Conservation (phyloP, 2,888 invertebrate genomes). For the Eupithecia centaureata region DNA sequence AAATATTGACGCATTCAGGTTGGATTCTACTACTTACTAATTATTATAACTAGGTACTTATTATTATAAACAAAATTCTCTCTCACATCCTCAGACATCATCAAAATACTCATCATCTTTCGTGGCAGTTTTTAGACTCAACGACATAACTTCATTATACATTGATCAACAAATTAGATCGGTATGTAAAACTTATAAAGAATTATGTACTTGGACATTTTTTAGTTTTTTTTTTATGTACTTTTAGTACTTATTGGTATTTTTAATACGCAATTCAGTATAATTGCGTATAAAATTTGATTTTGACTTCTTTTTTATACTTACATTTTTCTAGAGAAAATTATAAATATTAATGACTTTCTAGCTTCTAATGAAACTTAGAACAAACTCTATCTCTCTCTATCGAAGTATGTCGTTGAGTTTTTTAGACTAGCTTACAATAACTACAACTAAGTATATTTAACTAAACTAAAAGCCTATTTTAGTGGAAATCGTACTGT, state of each 20-base stretch:
- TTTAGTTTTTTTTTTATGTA: too few relatives aligned
- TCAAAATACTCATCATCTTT: conserved; percentile 6
- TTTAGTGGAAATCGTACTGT: conserved; percentile 63
- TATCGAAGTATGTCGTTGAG: conserved; percentile 6
- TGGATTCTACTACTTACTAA: too few relatives aligned
- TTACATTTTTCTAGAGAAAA: not conserved
- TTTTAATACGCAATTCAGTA: too few relatives aligned
- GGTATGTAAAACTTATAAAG: too few relatives aligned
- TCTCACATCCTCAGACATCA: conserved; percentile 10
- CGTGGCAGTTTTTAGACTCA: conserved; percentile 8
- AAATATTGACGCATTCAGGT: too few relatives aligned
- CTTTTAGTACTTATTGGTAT: too few relatives aligned
- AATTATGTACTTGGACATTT: too few relatives aligned
- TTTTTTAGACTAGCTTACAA: not conserved
- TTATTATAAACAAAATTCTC: not conserved
- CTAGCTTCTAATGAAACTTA: not conserved
- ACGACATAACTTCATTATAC: not conserved
- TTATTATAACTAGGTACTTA: not conserved
- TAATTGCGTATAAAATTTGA: too few relatives aligned
- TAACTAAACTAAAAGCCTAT: not conserved
- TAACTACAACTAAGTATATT: not conserved
- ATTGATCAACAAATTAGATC: not conserved
- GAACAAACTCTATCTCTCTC: not conserved
- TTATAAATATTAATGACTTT: not conserved
- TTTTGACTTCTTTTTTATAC: not conserved